Base-by-base conservation (phyloP, 1,140 invertebrate species). In the Oscheius sp. region DNA sequence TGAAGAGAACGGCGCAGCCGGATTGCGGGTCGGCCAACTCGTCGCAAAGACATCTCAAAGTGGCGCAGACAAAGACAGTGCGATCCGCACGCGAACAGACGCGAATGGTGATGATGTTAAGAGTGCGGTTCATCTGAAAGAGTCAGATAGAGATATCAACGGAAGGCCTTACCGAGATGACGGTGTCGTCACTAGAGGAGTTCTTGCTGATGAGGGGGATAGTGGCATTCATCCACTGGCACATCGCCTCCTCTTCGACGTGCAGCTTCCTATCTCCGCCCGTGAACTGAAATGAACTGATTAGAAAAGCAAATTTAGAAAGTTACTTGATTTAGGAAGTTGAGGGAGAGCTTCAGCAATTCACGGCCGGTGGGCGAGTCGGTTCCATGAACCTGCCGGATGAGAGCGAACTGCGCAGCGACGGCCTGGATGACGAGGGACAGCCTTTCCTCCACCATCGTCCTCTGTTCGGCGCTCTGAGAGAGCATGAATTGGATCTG, bases 401-500 rank as follows among this genome's bases (percentile, higher is more conserved):
- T 18, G 28, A 26, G 23, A 18, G 35, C 13, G 20, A 68, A 28
- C 31, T 63, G 61, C 18, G 61, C 31, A 26, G 61, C 61, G 10
- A 63, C 31, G 10, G 61, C 61, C 32, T 42, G 18, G 28, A 63
- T 36, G 10, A 26, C 29, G 10, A 63, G 15, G 4, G 32, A 34
- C 7, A 63, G 15, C 10, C 61, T 10, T 13, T 63, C 61, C 31
- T 36, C 32, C 7, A 63, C 20, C 61, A 63, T 63, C 26, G 31
- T 10, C 18, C 18, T 42, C 61, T 63, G 61, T 7, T 55, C 49
- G 7, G 15, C 7, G 61, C 23, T 63, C 10, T 63, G 31, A n/a
- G n/a, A n/a, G 10, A 63, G 35, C 68, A 45, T 74, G 28, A 36
- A 74, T 13, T n/a, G 31, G 59, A 34, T 71, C 36, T 20, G 68